Percentiles rank a stretch among this genome's conserved stretches.
phyloP scores from a whole-genome alignment of 2,797 vertebrate genomes.

The Glyptemys insculpta region DNA sequence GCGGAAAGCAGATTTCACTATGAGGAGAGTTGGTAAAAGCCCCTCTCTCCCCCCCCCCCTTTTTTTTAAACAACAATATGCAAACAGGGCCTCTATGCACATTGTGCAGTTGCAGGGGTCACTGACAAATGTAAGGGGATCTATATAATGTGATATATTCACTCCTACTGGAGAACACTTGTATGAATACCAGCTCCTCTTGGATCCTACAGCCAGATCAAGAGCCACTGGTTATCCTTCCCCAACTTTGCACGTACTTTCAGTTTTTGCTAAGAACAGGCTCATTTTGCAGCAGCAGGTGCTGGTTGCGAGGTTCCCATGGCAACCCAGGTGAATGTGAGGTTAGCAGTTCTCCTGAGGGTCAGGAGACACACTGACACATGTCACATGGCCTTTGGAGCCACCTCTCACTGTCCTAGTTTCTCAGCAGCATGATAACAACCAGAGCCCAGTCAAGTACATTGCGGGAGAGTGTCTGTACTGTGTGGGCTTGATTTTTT shows the following conservation, averaged over 20 bases:
- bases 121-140: not conserved
- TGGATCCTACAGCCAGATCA: not conserved
- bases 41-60: not conserved
- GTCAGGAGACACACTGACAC: not conserved
- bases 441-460: rapidly evolving
- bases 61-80: not conserved
- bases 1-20: not conserved
- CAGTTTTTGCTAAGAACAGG: conserved; percentile 42
- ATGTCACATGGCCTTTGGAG: not conserved
- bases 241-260: conserved; percentile 48
- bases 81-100: not conserved
- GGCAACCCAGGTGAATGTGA: conserved; percentile 70
- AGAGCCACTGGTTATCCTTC: not conserved
- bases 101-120: not conserved
- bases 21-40: not conserved
- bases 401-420: not conserved
- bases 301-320: conserved; percentile 62
- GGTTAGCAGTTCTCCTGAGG: conserved; percentile 54
- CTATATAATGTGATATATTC: not conserved
- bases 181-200: not conserved
- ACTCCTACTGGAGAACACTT: not conserved
- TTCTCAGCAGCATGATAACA: conserved; percentile 12
- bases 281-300: conserved; percentile 60
- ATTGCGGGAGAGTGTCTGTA: not conserved
- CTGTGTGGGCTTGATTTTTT: rapidly evolving